Percentiles rank a stretch among this genome's conserved stretches.
These are phyloP conservation scores for Caenorhabditis japonica DNA, from an alignment of 2,888 invertebrate species.

Conservation along the genomic window DNA sequence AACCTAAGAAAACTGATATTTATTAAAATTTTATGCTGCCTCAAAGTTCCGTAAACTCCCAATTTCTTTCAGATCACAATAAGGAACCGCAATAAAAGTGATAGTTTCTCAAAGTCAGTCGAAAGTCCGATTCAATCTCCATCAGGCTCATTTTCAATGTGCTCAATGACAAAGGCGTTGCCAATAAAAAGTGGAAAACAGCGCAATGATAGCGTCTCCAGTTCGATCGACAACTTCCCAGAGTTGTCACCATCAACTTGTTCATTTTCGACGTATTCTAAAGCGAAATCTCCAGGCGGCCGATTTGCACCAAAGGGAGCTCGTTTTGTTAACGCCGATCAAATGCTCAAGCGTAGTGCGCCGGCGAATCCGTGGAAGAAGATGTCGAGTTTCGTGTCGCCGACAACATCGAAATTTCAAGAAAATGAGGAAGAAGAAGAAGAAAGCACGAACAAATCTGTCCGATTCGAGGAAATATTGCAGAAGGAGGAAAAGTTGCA, in stretches of 20 bases:
- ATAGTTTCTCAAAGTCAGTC: conserved; percentile 8
- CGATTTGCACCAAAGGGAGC: conserved; percentile 39
- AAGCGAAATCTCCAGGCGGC: conserved; percentile 10
- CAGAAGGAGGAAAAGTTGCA: conserved; percentile 24
- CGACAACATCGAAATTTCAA: not conserved
- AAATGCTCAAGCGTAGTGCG: conserved; percentile 14
- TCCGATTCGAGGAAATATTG: conserved; percentile 25
- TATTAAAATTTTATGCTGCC: not conserved
- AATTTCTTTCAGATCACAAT: conserved; percentile 16
- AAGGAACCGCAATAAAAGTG: conserved; percentile 8
- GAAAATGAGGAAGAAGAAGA: not conserved
- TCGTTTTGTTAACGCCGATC: conserved; percentile 21
- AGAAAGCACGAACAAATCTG: not conserved
- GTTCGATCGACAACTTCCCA: not conserved
- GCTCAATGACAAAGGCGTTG: conserved; percentile 3
- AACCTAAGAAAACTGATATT: too few relatives aligned
- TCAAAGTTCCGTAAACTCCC: not conserved
- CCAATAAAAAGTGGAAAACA: conserved; percentile 4
- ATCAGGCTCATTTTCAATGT: conserved; percentile 1
- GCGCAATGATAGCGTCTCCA: conserved; percentile 6
- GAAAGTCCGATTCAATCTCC: conserved; percentile 17
- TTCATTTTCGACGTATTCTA: conserved; percentile 4
- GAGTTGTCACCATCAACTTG: conserved; percentile 3
- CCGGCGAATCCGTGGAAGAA: conserved; percentile 33
- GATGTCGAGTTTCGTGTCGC: too few relatives aligned